Conservation (phyloP, 2,888 invertebrate genomes). For the Megastigmus dorsalis region DNA sequence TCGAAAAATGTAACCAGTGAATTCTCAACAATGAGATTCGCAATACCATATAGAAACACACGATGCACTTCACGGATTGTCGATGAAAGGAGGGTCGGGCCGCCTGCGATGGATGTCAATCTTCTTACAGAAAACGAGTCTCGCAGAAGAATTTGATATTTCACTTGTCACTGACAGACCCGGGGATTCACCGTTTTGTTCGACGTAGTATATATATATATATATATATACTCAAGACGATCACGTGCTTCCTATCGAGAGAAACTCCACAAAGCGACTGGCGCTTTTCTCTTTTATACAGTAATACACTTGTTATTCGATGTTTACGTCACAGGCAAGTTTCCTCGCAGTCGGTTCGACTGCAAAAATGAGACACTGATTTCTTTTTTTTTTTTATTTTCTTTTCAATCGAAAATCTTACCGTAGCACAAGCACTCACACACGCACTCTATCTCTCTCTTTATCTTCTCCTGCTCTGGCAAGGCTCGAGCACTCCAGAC, state of each 20-base stretch:
- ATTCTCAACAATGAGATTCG: too few relatives aligned
- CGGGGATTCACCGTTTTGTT: neutral
- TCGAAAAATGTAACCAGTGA: too few relatives aligned
- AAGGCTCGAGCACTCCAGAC: neutral
- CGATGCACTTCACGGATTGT: too few relatives aligned
- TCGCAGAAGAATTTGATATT: neutral
- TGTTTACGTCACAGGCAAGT: neutral
- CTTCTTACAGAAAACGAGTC: too few relatives aligned
- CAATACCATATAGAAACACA: too few relatives aligned
- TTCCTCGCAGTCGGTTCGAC: slow-evolving; percentile 27
- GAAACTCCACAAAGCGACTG: neutral
- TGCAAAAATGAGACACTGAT: slow-evolving; percentile 18
- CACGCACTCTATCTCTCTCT: slow-evolving; percentile 23
- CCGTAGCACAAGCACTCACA: slow-evolving; percentile 34
- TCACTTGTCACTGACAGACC: slow-evolving; percentile 35
- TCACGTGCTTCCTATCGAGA: neutral
- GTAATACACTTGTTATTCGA: neutral
- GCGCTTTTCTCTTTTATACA: neutral
- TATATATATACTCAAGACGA: too few relatives aligned
- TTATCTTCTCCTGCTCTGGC: neutral
- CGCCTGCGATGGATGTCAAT: too few relatives aligned
- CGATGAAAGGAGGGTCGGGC: too few relatives aligned
- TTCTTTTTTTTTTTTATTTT: too few relatives aligned
- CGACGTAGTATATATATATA: neutral
- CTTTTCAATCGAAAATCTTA: slow-evolving; percentile 9